phyloP scores from a whole-genome alignment of 1,140 invertebrate species.

The Stegodyphus mimosarum region DNA sequence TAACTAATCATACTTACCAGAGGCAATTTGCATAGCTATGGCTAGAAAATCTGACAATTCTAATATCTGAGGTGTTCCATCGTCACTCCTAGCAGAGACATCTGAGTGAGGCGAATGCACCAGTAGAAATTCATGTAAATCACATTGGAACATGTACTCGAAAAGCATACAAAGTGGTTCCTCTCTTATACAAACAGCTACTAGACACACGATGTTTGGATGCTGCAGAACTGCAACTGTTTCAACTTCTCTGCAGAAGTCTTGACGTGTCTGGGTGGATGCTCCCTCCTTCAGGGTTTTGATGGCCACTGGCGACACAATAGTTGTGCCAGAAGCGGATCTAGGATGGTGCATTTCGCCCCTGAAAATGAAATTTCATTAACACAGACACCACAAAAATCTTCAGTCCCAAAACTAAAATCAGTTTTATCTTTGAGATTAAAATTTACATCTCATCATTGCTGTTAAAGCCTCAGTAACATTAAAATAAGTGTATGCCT shows the following conservation, averaged over 20 bases:
- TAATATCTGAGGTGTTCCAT: slow-evolving; percentile 74
- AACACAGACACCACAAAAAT: too few relatives aligned
- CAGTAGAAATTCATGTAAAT: slow-evolving; percentile 94
- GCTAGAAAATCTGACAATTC: slow-evolving; percentile 84
- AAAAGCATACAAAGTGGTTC: slow-evolving; percentile 96
- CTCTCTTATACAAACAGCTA: slow-evolving; percentile 90
- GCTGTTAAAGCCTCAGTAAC: too few relatives aligned
- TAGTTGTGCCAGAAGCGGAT: slow-evolving; percentile 65
- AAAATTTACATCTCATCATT: too few relatives aligned
- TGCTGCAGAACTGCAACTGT: slow-evolving; percentile 93
- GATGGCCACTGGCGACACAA: slow-evolving; percentile 82
- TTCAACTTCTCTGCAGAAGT: slow-evolving; percentile 89
- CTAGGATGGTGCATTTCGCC: slow-evolving; percentile 65
- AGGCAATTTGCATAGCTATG: slow-evolving; percentile 91
- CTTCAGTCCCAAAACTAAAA: too few relatives aligned
- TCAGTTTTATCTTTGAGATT: too few relatives aligned
- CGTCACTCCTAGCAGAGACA: slow-evolving; percentile 71
- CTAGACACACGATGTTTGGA: slow-evolving; percentile 94
- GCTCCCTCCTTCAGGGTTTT: slow-evolving; percentile 95
- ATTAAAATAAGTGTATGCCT: too few relatives aligned
- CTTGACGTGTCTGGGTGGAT: slow-evolving; percentile 88
- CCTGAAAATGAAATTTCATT: neutral
- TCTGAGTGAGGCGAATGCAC: slow-evolving; percentile 83
- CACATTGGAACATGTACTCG: slow-evolving; percentile 94
- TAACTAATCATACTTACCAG: slow-evolving; percentile 65